These are phyloP conservation scores for Paramuricea clavata DNA, from an alignment of 92 coral and sea anemone genomes.

Conservation along the genomic window DNA sequence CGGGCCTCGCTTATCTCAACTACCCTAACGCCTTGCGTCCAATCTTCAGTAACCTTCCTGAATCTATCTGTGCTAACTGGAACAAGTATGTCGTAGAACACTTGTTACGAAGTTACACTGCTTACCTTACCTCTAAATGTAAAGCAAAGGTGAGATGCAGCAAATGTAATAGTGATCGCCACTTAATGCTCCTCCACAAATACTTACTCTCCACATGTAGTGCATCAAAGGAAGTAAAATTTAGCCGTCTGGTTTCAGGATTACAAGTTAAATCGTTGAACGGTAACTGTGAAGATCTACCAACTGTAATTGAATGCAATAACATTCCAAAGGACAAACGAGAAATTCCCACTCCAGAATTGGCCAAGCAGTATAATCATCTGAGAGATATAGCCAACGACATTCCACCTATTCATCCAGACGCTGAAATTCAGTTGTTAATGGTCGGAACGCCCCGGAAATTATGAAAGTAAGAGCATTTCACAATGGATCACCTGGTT, in stretches of 20 bases:
- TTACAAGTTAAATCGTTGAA: constrained; percentile 47
- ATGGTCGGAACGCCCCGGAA: constrained; percentile 64
- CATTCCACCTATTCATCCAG: constrained; percentile 59
- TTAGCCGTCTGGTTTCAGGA: constrained; percentile 65
- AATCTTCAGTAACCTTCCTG: constrained; percentile 58
- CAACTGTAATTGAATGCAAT: constrained; percentile 71
- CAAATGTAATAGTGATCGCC: constrained; percentile 19
- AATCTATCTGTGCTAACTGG: constrained; percentile 58
- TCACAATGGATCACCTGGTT: constrained; percentile 50
- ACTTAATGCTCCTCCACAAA: constrained; percentile 46
- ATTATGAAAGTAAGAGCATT: constrained; percentile 41
- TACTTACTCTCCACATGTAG: constrained; percentile 70
- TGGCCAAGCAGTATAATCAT: constrained; percentile 57
- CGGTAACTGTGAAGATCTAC: constrained; percentile 46
- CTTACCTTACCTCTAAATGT: constrained; percentile 31
- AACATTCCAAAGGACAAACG: constrained; percentile 66
- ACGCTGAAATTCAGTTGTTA: constrained; percentile 39
- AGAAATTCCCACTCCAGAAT: constrained; percentile 73
- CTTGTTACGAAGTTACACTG: constrained; percentile 27
- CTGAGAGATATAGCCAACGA: constrained; percentile 48
- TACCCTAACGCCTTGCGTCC: constrained; percentile 66
- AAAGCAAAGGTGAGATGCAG: not conserved
- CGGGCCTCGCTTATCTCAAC: constrained; percentile 70
- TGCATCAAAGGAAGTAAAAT: constrained; percentile 53
- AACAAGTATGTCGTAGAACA: constrained; percentile 56